Base-by-base conservation (phyloP, 1,140 invertebrate species). In the Heliothis subflexa region DNA sequence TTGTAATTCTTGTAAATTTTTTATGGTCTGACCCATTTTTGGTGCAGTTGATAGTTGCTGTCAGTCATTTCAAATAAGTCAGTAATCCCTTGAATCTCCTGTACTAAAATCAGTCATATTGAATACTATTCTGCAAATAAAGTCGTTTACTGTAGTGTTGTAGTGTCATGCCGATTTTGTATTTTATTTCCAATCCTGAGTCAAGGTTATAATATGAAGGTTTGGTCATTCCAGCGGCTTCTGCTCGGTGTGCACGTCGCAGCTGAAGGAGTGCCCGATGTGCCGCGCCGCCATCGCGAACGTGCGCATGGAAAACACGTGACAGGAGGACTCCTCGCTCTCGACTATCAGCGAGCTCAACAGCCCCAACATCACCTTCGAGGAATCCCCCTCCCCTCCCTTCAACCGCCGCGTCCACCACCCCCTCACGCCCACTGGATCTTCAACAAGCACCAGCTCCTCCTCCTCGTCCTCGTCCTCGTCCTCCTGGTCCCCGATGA, bases 231-330 rank as follows among this genome's bases (percentile, higher is more conserved):
- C 13, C 95, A 98, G 97, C 83, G 98, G 98, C 55, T 98, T 99
- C 94, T 99, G 98, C 94, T 95, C 95, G 70, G 95, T 95, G 4
- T 99, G 98, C 95, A 96, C 97, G 10, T 95, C 96, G 62, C 97
- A 97, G 88, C 87, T 99, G 77, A 96, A 96, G 78, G 96, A 97
- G 78, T 99, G 98, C 94, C 98, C 98, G n/a, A 97, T 99, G 95
- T 99, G 98, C 92, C 96, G 98, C 83, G 96, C 96, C 25, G 83
- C 91, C 47, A 97, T 97, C 21, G n/a, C 87, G 62, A 88, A 85
- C 74, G 81, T 93, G 5, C 78, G 81, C 0, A 80, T 79, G 0
- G 88, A 88, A 57, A 50, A 7, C 59, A 84, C 87, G 78, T 89
- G 89, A 91, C 88, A 3, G n/a, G n/a, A 18, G 16, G 18, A 14